Percentiles rank a stretch among this genome's conserved stretches.
Conservation (phyloP, 2,113 vertebrate species). For the Nycticryphes semicollaris region DNA sequence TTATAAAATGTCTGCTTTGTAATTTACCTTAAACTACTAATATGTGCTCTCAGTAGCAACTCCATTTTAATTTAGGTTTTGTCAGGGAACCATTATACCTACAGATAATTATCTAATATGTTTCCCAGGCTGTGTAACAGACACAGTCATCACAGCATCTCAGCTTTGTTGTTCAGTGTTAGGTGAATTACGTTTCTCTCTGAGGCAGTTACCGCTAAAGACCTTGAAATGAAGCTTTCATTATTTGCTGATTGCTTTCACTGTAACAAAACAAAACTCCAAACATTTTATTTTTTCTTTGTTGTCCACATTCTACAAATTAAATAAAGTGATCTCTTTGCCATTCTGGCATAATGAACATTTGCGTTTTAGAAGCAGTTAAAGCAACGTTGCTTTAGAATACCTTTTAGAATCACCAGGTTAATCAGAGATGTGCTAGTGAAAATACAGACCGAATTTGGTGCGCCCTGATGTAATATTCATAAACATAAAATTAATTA, state of each 20-base stretch:
- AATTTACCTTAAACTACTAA: slow-evolving; percentile 12
- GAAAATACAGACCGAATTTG: background rate
- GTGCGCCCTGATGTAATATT: background rate
- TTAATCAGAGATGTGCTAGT: background rate
- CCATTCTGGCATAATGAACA: background rate
- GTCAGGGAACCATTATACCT: slow-evolving; percentile 3
- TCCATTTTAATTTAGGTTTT: slow-evolving; percentile 30
- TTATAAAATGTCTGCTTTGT: background rate
- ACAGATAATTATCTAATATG: slow-evolving; percentile 37
- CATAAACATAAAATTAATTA: background rate
- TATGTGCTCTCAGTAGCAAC: background rate
- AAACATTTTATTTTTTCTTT: background rate
- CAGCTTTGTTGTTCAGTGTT: background rate
- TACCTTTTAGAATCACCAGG: background rate
- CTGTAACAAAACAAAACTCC: background rate
- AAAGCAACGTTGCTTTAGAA: background rate
- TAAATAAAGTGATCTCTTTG: background rate
- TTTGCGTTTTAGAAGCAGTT: background rate
- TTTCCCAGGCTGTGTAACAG: slow-evolving; percentile 17
- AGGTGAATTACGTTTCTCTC: slow-evolving; percentile 44
- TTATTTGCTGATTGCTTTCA: slow-evolving; percentile 19
- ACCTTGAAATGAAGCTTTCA: slow-evolving; percentile 48
- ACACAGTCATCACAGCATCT: background rate
- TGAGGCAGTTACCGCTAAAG: background rate
- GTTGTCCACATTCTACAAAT: background rate